These are phyloP conservation scores for Pseudois nayaur DNA, from an alignment of 2,113 vertebrate species.

Conservation along the genomic window DNA sequence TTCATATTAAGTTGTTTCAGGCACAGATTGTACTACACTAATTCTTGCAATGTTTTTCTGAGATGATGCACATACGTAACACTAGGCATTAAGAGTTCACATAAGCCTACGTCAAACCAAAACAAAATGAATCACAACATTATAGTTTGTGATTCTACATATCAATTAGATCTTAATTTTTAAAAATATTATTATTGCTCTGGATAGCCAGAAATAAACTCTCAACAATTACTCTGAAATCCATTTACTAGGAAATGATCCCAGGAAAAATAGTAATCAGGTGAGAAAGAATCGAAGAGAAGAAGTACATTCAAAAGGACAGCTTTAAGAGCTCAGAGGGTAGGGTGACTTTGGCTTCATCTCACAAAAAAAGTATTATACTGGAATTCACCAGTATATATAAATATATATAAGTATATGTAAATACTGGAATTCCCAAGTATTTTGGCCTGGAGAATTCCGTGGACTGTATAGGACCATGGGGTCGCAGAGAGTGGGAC, in stretches of 20 bases:
- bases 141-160: background rate
- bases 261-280: background rate
- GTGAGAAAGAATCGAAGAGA: background rate
- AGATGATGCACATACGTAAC: background rate
- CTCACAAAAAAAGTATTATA: background rate
- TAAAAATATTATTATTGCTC: background rate
- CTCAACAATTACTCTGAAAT: background rate
- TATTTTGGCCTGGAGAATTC: background rate
- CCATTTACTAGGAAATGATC: background rate
- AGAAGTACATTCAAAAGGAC: background rate
- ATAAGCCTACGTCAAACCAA: background rate
- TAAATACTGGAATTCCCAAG: background rate
- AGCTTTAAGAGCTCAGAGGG: background rate
- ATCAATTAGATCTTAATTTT: background rate
- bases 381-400: background rate
- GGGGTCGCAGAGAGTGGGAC: background rate
- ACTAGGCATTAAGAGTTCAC: background rate
- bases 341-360: background rate
- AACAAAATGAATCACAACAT: background rate
- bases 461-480: background rate
- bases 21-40: background rate
- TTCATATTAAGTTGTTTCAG: background rate
- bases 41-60: background rate
- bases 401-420: background rate
- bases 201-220: background rate